phyloP scores from a whole-genome alignment of 1,140 invertebrate species.

The Platyura marginata region DNA sequence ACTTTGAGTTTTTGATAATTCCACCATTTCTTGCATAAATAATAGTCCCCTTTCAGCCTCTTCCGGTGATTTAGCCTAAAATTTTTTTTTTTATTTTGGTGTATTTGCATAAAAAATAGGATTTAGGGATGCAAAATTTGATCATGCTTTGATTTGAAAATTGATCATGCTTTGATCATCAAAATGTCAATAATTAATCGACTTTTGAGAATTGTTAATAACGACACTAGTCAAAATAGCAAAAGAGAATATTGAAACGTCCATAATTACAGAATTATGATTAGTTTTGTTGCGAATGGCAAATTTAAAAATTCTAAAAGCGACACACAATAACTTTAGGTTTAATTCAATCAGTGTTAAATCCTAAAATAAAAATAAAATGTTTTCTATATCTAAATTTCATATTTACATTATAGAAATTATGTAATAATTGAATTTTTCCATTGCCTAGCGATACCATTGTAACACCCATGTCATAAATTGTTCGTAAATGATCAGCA shows the following conservation, averaged over 20 bases:
- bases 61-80: constrained; percentile 60
- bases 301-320: too few relatives aligned
- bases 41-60: constrained; percentile 82
- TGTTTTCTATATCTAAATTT: not conserved
- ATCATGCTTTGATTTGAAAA: too few relatives aligned
- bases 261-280: too few relatives aligned
- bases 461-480: constrained; percentile 88
- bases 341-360: not conserved
- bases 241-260: too few relatives aligned
- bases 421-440: constrained; percentile 76
- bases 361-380: not conserved
- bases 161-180: too few relatives aligned
- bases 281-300: too few relatives aligned
- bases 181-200: too few relatives aligned
- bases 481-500: constrained; percentile 69
- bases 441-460: constrained; percentile 78
- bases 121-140: not conserved
- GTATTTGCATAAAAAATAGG: not conserved
- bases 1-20: constrained; percentile 57
- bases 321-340: not conserved
- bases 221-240: too few relatives aligned
- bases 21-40: constrained; percentile 96
- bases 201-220: too few relatives aligned
- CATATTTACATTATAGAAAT: constrained; percentile 51
- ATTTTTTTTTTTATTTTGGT: constrained; percentile 7